Evolutionary conservation across 2,113 vertebrate genomes (phyloP).

Genomic region (Myotis lucifugus): DNA sequence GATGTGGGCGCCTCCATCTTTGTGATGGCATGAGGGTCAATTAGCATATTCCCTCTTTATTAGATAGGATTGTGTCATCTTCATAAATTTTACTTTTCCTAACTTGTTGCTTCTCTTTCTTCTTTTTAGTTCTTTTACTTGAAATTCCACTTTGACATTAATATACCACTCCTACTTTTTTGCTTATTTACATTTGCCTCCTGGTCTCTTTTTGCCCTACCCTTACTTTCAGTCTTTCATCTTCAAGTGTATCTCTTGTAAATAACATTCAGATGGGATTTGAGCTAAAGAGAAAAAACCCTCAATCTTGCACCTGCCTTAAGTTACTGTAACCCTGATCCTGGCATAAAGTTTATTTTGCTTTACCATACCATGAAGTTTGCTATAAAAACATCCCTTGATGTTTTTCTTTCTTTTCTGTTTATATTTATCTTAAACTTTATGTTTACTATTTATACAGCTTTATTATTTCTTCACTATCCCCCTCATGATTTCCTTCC

Average conservation of each 20-base stretch:
- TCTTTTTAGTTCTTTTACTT: slow-evolving; percentile 13
- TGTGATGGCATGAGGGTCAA: too few species aligned
- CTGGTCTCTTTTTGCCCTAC: not conserved
- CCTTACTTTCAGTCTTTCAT: slow-evolving; percentile 4
- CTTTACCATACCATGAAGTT: not conserved
- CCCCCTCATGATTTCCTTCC: not conserved
- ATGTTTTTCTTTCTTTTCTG: slow-evolving; percentile 19
- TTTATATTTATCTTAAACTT: not conserved
- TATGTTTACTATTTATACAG: not conserved
- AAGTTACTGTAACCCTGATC: not conserved
- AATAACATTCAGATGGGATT: slow-evolving; percentile 11
- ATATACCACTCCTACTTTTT: not conserved
- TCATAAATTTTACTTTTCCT: slow-evolving; percentile 5
- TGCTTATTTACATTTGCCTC: not conserved
- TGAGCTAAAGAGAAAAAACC: not conserved
- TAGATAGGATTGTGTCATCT: not conserved
- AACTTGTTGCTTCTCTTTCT: slow-evolving; percentile 27
- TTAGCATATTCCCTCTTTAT: too few species aligned
- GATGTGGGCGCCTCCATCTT: too few species aligned
- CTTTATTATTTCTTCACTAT: not conserved
- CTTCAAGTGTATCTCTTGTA: not conserved
- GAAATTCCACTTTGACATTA: slow-evolving; percentile 30
- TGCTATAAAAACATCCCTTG: slow-evolving; percentile 4
- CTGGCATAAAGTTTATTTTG: not conserved
- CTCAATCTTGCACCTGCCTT: not conserved